Percentiles rank a stretch among this genome's conserved stretches.
These are phyloP conservation scores for Nycticebus coucang DNA, from an alignment of 2,113 vertebrate genomes.

Conservation along the genomic window DNA sequence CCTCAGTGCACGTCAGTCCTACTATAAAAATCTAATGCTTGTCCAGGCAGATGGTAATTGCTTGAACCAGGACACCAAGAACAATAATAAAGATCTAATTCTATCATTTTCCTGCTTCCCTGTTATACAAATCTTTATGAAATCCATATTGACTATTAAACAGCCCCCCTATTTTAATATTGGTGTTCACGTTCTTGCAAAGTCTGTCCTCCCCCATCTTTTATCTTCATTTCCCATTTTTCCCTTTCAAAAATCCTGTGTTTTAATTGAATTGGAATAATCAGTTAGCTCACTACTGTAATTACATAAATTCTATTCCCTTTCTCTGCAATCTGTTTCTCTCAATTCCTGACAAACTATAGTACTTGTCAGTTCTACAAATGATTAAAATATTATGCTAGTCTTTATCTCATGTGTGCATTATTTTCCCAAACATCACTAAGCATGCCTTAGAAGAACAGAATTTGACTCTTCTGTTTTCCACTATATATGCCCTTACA, in stretches of 20 bases:
- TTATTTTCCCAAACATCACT: background rate
- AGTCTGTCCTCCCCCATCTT: background rate
- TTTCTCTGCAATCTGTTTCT: background rate
- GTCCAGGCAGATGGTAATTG: background rate
- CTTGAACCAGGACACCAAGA: background rate
- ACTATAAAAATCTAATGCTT: background rate
- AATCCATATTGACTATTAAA: background rate
- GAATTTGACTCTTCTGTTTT: background rate
- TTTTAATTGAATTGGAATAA: background rate
- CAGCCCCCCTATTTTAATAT: background rate
- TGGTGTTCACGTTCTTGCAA: background rate
- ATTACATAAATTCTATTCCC: background rate
- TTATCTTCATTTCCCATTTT: background rate
- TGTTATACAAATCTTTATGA: background rate
- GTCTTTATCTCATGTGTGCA: background rate
- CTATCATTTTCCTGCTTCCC: background rate
- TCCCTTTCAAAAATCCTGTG: background rate
- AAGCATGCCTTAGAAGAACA: background rate
- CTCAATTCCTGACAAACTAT: background rate
- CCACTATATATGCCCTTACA: background rate
- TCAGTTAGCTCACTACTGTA: background rate
- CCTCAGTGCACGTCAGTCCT: rapidly evolving
- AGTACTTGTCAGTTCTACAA: background rate
- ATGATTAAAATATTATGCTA: background rate
- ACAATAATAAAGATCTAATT: background rate